Evolutionary conservation across 2,888 invertebrate species (phyloP), one percentile per base, ranked within the genome.

Genomic region (Blastobasis adustella): DNA sequence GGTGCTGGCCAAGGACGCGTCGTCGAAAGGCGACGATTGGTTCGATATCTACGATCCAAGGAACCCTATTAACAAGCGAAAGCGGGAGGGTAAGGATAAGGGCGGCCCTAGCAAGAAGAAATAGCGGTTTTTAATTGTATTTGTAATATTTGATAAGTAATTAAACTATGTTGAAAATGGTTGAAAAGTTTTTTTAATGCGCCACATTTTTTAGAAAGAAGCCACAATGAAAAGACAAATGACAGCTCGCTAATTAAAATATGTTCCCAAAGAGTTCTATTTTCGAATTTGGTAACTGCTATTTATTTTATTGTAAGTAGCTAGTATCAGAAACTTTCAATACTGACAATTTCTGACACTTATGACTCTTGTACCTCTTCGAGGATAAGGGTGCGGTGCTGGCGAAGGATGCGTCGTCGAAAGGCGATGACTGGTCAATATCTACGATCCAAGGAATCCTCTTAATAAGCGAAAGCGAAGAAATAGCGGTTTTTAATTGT

Each of bases 21-120:
- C 96, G 50, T 94, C 95, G 0, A 96, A 96, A 73, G 92, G 94
- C 47, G 96, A 96, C 61, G 98, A 99, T 66, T 97, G 98, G 96
- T 99, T 97, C 74, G 98, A 98, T 73, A 96, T 98, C 38, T 95
- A 94, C 69, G 99, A 99, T 82, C 99, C 99, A 0, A 89, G 99
- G 58, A 98, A 98, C 89, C 95, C 97, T 0, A 80, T 99, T 5
- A 98, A 97, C 66, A 96, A 98, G 84, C 89, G 98, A 49, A 92
- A 98, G 73, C 90, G 98, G 50, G 97, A 95, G 64, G 77, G 76
- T 4, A 52, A 64, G 3, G 73, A 76, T 51, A 73, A 78, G 49
- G 77, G 23, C 23, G 23, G 23, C 23, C 23, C 23, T 23, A 23
- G 23, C 23, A 23, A 23, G 23, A 23, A 23, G 23, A 23, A 23